phyloP scores from a whole-genome alignment of 2,888 invertebrate species.

The Agriotes lineatus region DNA sequence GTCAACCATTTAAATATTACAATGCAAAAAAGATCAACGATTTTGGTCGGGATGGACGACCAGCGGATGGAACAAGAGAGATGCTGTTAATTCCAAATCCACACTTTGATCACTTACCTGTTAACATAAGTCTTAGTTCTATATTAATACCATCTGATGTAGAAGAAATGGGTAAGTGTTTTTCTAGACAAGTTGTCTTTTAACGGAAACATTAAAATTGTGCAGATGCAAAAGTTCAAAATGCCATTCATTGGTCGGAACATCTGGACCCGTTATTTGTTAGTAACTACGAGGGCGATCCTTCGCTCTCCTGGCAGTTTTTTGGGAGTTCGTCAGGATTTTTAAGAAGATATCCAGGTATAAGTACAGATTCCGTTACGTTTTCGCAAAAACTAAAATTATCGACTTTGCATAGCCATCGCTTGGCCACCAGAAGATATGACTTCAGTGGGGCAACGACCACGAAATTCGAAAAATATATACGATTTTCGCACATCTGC shows the following conservation, averaged over 20 bases:
- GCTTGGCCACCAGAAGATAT: slow-evolving; percentile 86
- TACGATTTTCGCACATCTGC: slow-evolving; percentile 95
- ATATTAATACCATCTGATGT: slow-evolving; percentile 89
- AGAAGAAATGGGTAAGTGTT: slow-evolving; percentile 73
- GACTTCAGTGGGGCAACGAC: slow-evolving; percentile 71
- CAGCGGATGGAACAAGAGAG: slow-evolving; percentile 78
- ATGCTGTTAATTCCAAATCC: slow-evolving; percentile 81
- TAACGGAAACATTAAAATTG: slow-evolving; percentile 30
- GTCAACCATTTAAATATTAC: slow-evolving; percentile 73
- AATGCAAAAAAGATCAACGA: slow-evolving; percentile 87
- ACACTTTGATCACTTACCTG: slow-evolving; percentile 88
- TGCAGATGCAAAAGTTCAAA: slow-evolving; percentile 83
- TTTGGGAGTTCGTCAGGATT: slow-evolving; percentile 97
- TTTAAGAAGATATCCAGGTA: slow-evolving; percentile 94
- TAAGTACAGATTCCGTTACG: no score
- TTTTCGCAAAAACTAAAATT: no score
- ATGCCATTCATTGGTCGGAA: slow-evolving; percentile 95
- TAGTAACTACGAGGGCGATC: slow-evolving; percentile 91
- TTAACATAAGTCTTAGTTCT: slow-evolving; percentile 87
- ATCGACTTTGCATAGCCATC: slow-evolving; percentile 74
- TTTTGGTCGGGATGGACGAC: slow-evolving; percentile 80
- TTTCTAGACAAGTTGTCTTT: not conserved
- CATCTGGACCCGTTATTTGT: slow-evolving; percentile 90
- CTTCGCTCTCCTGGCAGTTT: slow-evolving; percentile 97
- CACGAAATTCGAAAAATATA: slow-evolving; percentile 83